Base-by-base conservation (phyloP, 2,113 vertebrate genomes). In the Hyperopisus bebe region DNA sequence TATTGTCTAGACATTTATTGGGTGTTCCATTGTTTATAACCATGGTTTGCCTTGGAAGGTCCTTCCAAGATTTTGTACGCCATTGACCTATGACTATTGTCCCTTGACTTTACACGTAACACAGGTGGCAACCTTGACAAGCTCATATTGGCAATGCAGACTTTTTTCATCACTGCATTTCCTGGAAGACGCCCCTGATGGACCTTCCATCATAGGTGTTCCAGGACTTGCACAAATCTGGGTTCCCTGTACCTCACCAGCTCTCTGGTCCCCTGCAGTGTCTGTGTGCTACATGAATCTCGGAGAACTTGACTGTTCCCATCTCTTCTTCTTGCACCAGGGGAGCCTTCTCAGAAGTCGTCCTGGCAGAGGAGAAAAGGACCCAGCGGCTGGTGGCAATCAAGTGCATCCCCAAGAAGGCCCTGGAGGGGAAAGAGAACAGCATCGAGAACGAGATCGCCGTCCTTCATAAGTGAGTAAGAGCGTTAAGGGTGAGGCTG, bases 391-490 rank as follows among this genome's bases (percentile, higher is more conserved):
- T 99, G 88, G 98, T 99, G 93, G 98, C 98, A 58, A 97, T 99
- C 94, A 99, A 99, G 92, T 99, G 98, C 91, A 99, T 99, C 8
- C 95, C 97, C 85, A 99, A 99, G 96, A 98, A 99, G 94, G 98
- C 98, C 0, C 93, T 99, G 91, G 97, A 98, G 91, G 98, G 98
- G 89, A 99, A 99, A 88, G 98, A 98, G 92, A 98, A 96, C 94
- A 98, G 97, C 96, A 98, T 99, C n/a, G 98, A 99, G 94, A 99
- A 99, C 0, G 98, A 99, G 95, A 99, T 99, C 0, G 97, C 97
- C 0, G 98, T 99, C 89, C 94, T 99, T 90, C 98, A 98, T 95
- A 99, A 98, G 98, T 99, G 94, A 92, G 98, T 95, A 87, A 0
- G 15, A n/a, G 48, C 48, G 8, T 7, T 19, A 50, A 24, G 46